phyloP scores from a whole-genome alignment of 2,888 invertebrate genomes.

The Muscina levida region DNA sequence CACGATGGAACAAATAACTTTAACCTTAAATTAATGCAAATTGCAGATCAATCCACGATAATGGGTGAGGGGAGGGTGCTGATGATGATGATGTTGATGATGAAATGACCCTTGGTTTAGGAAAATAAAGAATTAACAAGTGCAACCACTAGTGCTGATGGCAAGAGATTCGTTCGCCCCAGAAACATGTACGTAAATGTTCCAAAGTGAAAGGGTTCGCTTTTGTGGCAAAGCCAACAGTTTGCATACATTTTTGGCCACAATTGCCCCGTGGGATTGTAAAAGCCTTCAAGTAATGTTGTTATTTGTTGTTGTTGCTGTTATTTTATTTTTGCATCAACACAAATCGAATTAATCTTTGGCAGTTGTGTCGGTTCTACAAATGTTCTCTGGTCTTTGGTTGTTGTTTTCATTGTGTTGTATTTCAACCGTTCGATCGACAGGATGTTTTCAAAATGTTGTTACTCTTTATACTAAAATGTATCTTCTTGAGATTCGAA shows the following conservation, averaged over 20 bases:
- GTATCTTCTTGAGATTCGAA: neutral
- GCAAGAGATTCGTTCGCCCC: neutral
- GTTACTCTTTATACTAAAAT: neutral
- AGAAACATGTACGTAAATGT: neutral
- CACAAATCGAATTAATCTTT: conserved; percentile 59
- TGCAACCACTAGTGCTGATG: conserved; percentile 17
- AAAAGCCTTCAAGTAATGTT: neutral
- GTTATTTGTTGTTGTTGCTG: neutral
- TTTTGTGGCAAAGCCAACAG: neutral
- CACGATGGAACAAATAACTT: conserved; percentile 28
- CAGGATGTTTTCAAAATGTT: conserved; percentile 18
- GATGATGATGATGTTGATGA: neutral
- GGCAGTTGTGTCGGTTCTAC: conserved; percentile 56
- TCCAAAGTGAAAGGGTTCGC: neutral
- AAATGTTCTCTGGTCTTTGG: neutral
- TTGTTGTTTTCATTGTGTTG: neutral
- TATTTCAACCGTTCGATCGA: neutral
- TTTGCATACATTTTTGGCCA: neutral
- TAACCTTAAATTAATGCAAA: conserved; percentile 14
- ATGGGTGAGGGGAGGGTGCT: neutral
- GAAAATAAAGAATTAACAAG: neutral
- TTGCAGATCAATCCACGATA: neutral
- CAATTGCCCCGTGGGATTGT: conserved; percentile 13
- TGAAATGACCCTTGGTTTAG: neutral
- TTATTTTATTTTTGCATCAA: neutral